Conservation (phyloP, 2,888 invertebrate species). For the Mesoligia furuncula region DNA sequence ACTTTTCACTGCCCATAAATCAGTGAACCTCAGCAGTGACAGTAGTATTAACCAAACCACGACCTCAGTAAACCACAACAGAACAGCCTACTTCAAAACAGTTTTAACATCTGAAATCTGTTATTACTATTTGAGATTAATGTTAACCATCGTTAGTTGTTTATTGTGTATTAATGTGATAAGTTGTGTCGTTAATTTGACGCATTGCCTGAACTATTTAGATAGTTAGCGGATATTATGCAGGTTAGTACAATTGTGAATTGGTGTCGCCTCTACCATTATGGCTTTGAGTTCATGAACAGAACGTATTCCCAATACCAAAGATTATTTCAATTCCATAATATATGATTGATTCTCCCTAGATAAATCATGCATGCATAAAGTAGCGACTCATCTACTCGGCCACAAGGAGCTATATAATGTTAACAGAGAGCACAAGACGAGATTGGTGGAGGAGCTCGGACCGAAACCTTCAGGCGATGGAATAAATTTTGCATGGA, state of each 20-base stretch:
- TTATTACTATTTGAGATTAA: slow-evolving; percentile 59
- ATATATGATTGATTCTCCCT: no score
- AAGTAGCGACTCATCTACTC: neutral
- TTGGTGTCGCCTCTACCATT: neutral
- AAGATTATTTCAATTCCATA: neutral
- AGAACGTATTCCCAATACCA: neutral
- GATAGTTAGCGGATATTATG: slow-evolving; percentile 12
- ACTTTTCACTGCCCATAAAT: neutral
- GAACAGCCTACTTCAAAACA: slow-evolving; percentile 10
- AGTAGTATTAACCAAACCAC: neutral
- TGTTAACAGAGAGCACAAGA: neutral
- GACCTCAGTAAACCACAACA: neutral
- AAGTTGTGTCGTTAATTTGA: neutral
- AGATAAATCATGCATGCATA: neutral
- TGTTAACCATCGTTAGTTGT: slow-evolving; percentile 59
- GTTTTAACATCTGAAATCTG: slow-evolving; percentile 16
- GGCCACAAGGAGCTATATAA: neutral
- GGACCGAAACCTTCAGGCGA: neutral
- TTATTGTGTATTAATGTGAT: neutral
- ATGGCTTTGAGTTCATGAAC: no score
- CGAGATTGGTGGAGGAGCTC: neutral
- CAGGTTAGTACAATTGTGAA: neutral
- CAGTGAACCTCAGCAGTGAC: neutral
- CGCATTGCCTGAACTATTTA: neutral
- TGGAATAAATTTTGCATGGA: neutral